phyloP scores from a whole-genome alignment of 2,888 invertebrate species.

The Hypselothyrea guttata region DNA sequence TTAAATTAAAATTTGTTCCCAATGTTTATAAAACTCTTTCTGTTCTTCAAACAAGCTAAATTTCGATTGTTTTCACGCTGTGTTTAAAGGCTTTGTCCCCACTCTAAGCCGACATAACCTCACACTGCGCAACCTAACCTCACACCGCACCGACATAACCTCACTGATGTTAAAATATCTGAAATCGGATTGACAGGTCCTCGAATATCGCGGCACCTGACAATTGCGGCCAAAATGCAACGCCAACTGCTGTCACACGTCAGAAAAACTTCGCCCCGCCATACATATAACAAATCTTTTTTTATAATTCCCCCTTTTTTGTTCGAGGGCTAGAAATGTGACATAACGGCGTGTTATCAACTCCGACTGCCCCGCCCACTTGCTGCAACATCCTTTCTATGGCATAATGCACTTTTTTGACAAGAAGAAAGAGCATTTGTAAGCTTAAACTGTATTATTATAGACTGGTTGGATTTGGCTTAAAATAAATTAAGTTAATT shows the following conservation, averaged over 20 bases:
- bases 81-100: constrained; percentile 4
- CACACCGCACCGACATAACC: background rate
- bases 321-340: constrained; percentile 59
- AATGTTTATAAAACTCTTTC: no score
- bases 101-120: no score
- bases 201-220: constrained; percentile 74
- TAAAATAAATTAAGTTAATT: no score
- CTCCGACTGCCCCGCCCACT: constrained; percentile 3
- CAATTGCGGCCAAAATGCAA: constrained; percentile 72
- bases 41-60: no score
- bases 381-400: constrained; percentile 39
- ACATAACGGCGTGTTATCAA: constrained; percentile 53
- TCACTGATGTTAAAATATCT: constrained; percentile 42
- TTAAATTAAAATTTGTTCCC: no score
- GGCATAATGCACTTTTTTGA: constrained; percentile 39
- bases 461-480: no score
- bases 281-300: background rate
- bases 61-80: background rate
- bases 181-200: constrained; percentile 66
- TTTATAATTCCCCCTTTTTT: constrained; percentile 1
- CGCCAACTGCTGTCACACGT: constrained; percentile 67
- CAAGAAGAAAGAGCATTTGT: no score
- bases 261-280: constrained; percentile 64
- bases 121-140: background rate
- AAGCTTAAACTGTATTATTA: no score